Evolutionary conservation across 2,113 vertebrate species (phyloP).

Genomic region (Scolopax mira): DNA sequence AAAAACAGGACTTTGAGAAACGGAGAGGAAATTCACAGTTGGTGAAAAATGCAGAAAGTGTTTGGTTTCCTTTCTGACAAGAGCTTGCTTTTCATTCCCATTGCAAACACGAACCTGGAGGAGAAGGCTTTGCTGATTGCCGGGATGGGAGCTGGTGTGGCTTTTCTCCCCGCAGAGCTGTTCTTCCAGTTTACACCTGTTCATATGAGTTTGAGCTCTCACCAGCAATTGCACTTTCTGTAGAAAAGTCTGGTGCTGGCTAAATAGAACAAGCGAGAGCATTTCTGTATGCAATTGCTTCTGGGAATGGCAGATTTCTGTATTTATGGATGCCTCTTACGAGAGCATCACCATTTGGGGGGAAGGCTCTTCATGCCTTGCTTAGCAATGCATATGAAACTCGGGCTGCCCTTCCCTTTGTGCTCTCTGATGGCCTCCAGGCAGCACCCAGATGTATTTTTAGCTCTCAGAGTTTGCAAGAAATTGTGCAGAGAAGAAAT

Average conservation of each 20-base stretch:
- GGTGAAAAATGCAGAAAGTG: background rate
- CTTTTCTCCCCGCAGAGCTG: background rate
- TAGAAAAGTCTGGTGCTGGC: background rate
- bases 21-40: background rate
- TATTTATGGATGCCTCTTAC: conserved; percentile 6
- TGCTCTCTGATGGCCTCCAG: background rate
- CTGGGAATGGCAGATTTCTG: conserved; percentile 18
- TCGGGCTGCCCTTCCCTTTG: conserved; percentile 11
- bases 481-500: conserved; percentile 19
- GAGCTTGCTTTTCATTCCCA: background rate
- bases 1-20: background rate
- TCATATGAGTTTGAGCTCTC: background rate
- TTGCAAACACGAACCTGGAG: background rate
- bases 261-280: background rate
- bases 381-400: conserved; percentile 34
- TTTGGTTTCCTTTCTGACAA: background rate
- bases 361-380: conserved; percentile 15
- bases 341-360: conserved; percentile 4
- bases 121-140: background rate
- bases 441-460: conserved; percentile 47
- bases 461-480: conserved; percentile 23
- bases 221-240: background rate
- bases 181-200: conserved; percentile 25
- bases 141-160: background rate
- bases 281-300: conserved; percentile 6